Conservation (phyloP, 64 coral and sea anemone species). For the Acropora tenuis region DNA sequence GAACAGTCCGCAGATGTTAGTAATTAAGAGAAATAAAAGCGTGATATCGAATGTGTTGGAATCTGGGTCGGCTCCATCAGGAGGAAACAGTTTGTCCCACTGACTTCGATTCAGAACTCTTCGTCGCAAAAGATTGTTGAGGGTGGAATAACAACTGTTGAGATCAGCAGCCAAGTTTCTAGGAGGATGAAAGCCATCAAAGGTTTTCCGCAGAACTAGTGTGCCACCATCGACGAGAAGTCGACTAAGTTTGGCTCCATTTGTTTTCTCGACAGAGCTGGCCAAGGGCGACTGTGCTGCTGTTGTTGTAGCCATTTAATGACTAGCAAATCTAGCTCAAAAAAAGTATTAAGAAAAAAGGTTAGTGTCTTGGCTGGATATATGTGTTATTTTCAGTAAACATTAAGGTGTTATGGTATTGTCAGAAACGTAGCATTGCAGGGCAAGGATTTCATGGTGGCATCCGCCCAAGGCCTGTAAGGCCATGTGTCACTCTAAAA, state of each 20-base stretch:
- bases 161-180: constrained; percentile 16
- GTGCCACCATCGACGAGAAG: constrained; percentile 54
- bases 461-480: too few relatives aligned
- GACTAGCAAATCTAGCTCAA: too few relatives aligned
- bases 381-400: too few relatives aligned
- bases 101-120: background rate
- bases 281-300: too few relatives aligned
- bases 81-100: background rate
- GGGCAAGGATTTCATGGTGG: too few relatives aligned
- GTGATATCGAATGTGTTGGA: constrained; percentile 32
- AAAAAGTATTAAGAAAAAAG: too few relatives aligned
- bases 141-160: background rate
- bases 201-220: constrained; percentile 8
- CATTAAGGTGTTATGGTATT: too few relatives aligned
- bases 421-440: too few relatives aligned
- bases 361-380: too few relatives aligned
- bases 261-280: constrained; percentile 37
- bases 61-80: background rate
- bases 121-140: background rate
- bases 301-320: too few relatives aligned
- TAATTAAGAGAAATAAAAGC: background rate
- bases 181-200: constrained; percentile 31
- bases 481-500: too few relatives aligned
- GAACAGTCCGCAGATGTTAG: background rate
- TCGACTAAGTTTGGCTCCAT: constrained; percentile 44